Conservation (phyloP, 2,797 vertebrate genomes). For the Spinibarbus caldwelli region DNA sequence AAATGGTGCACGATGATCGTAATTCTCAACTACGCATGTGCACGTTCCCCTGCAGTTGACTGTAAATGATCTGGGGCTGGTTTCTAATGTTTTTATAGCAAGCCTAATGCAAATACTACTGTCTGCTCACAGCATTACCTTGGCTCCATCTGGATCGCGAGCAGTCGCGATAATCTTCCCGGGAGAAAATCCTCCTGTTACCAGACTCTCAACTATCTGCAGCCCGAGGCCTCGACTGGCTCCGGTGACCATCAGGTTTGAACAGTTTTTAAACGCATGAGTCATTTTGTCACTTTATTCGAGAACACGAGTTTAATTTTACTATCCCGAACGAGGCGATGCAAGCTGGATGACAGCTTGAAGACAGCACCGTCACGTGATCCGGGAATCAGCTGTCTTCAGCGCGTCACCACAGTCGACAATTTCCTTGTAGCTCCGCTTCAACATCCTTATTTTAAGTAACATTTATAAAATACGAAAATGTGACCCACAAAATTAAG, state of each 20-base stretch:
- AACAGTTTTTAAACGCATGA: constrained; percentile 64
- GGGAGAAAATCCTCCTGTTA: constrained; percentile 63
- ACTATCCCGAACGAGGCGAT: not conserved
- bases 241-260: constrained; percentile 80
- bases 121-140: constrained; percentile 66
- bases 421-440: not conserved
- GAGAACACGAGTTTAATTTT: not conserved
- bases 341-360: not conserved
- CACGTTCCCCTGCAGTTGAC: not conserved
- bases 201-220: constrained; percentile 75
- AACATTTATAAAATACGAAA: not conserved
- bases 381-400: not conserved
- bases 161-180: constrained; percentile 73
- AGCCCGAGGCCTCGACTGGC: constrained; percentile 74
- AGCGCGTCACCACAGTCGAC: not conserved
- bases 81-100: not conserved
- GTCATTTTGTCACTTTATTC: constrained; percentile 58
- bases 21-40: not conserved
- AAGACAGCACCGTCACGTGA: not conserved
- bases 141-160: constrained; percentile 66
- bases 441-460: not conserved
- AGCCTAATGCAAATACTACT: not conserved
- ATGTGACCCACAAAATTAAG: not conserved
- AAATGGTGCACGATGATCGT: not conserved
- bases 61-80: not conserved